These are phyloP conservation scores for Meteorus cinctellus DNA, from an alignment of 2,888 invertebrate genomes.

Conservation along the genomic window DNA sequence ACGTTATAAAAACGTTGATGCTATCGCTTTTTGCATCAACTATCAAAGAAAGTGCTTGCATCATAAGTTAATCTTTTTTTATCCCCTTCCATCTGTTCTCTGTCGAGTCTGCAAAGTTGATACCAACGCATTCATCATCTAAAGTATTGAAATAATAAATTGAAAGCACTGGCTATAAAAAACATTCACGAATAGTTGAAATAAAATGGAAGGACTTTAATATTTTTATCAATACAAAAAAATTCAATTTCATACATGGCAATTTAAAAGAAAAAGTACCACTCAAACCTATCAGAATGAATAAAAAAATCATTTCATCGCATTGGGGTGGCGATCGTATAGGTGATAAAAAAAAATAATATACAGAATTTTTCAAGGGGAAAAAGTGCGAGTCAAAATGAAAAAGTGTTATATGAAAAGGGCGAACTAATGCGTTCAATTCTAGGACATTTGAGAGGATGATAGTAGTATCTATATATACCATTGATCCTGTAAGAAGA, in stretches of 20 bases:
- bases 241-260: background rate
- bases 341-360: slow-evolving; percentile 7
- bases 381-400: slow-evolving; percentile 21
- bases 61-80: background rate
- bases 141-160: background rate
- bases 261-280: background rate
- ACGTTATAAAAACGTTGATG: background rate
- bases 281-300: background rate
- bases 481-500: slow-evolving; percentile 19
- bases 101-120: background rate
- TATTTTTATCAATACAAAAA: background rate
- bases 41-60: background rate
- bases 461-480: background rate
- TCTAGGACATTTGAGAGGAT: slow-evolving; percentile 38
- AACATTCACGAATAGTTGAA: background rate
- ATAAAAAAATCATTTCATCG: slow-evolving; percentile 2
- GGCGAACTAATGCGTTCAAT: slow-evolving; percentile 46
- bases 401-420: slow-evolving; percentile 24
- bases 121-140: background rate
- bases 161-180: background rate
- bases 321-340: background rate
- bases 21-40: background rate
- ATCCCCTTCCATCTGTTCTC: background rate
- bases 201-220: background rate
- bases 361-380: background rate